A percentile compares a stretch with the other conserved stretches of the same genome.
Evolutionary conservation across 2,113 vertebrate genomes (phyloP).

Genomic region (Lethenteron reissneri): DNA sequence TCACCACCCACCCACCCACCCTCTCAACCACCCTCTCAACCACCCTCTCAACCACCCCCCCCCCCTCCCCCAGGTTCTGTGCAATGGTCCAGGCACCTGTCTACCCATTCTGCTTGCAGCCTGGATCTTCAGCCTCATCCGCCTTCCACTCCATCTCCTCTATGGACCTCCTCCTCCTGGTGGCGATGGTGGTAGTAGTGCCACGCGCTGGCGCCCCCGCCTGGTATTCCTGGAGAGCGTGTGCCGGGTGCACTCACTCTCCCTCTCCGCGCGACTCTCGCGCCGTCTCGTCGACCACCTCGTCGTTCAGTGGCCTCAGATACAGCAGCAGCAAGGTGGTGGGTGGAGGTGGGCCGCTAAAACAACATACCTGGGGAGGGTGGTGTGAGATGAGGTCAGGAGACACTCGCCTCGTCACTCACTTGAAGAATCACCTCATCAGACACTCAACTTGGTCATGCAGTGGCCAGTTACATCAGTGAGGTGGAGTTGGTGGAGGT

Average conservation of each 20-base stretch:
- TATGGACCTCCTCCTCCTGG: neutral
- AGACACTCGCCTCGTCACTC: too few species aligned
- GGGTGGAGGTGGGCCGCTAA: too few species aligned
- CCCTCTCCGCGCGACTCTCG: neutral
- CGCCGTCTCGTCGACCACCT: neutral
- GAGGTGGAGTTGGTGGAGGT: too few species aligned
- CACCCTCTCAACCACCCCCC: too few species aligned
- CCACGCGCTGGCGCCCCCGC: neutral
- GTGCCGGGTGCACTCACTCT: constrained; percentile 4
- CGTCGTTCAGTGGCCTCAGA: neutral
- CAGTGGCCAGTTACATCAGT: neutral
- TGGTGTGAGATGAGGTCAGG: too few species aligned
- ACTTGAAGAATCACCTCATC: too few species aligned
- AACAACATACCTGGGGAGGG: too few species aligned
- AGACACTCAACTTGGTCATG: too few species aligned
- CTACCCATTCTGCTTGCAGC: neutral
- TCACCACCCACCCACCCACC: too few species aligned
- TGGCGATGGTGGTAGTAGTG: neutral
- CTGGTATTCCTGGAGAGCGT: constrained; percentile 2
- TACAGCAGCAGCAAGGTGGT: too few species aligned
- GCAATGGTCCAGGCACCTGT: constrained; percentile 1
- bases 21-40: too few species aligned
- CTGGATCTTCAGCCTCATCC: neutral
- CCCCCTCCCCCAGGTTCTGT: neutral
- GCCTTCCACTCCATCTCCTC: neutral